Conservation (phyloP, 2,888 invertebrate species). For the Cataglyphis livida region DNA sequence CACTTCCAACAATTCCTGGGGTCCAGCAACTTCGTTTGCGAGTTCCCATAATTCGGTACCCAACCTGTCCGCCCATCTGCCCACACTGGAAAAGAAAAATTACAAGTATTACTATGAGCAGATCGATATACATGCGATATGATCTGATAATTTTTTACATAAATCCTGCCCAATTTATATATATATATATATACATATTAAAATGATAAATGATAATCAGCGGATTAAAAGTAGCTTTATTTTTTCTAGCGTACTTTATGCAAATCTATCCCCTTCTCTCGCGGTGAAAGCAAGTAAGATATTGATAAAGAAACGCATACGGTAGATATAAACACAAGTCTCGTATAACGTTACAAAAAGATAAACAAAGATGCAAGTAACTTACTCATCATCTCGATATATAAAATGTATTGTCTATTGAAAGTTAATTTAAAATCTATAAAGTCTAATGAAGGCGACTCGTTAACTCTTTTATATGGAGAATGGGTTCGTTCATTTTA, state of each 20-base stretch:
- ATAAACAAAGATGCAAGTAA: background rate
- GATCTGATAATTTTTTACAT: background rate
- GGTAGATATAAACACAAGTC: background rate
- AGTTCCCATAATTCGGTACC: constrained; percentile 93
- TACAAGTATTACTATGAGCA: background rate
- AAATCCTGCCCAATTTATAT: background rate
- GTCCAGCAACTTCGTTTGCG: constrained; percentile 92
- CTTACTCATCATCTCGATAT: background rate
- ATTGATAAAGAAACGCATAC: background rate
- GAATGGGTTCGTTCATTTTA: background rate
- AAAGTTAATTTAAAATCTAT: background rate
- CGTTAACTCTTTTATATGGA: background rate
- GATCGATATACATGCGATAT: background rate
- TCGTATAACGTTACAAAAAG: background rate
- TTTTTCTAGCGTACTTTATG: background rate
- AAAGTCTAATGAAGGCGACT: background rate
- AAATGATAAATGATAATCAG: background rate
- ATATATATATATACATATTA: background rate
- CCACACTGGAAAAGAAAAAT: constrained; percentile 87
- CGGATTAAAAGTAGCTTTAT: background rate
- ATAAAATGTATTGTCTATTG: background rate
- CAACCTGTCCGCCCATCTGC: constrained; percentile 92
- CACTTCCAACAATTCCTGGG: constrained; percentile 91
- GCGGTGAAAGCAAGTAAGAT: background rate
- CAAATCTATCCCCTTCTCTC: background rate